Percentiles rank a stretch among this genome's conserved stretches.
phyloP scores from a whole-genome alignment of 2,888 invertebrate species.

The Ochropleura plecta region DNA sequence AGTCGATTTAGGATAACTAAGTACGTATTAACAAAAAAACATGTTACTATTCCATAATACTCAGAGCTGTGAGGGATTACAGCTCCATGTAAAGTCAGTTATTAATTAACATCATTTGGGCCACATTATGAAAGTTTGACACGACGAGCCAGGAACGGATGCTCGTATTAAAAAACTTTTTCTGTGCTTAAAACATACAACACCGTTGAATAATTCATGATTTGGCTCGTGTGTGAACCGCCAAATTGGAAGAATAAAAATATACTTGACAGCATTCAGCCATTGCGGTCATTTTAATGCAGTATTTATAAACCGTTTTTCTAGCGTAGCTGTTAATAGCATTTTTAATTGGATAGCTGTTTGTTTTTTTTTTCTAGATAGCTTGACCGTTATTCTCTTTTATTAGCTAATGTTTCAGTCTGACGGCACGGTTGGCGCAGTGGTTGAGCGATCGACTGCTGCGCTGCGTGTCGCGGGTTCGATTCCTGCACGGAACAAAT shows the following conservation, averaged over 20 bases:
- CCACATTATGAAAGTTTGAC: conserved; percentile 71
- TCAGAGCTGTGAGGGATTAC: conserved; percentile 52
- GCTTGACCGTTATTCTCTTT: not conserved
- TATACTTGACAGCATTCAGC: conserved; percentile 58
- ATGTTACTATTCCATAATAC: conserved; percentile 43
- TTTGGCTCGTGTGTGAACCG: conserved; percentile 65
- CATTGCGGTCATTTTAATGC: conserved; percentile 36
- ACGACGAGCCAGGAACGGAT: conserved; percentile 64
- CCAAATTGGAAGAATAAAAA: conserved; percentile 70
- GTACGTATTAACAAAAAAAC: conserved; percentile 43
- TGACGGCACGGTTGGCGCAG: too few species aligned
- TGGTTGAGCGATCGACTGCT: too few species aligned
- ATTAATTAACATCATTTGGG: conserved; percentile 70
- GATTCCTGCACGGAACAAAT: too few species aligned
- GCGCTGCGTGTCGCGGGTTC: too few species aligned
- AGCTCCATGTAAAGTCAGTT: conserved; percentile 59
- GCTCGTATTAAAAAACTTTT: conserved; percentile 74
- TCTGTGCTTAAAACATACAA: conserved; percentile 72
- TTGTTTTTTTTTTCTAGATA: not conserved
- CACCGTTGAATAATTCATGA: conserved; percentile 73
- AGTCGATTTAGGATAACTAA: conserved; percentile 4
- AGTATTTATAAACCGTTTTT: conserved; percentile 24
- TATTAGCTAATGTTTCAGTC: not conserved
- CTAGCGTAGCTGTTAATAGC: not conserved
- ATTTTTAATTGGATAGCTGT: not conserved